Evolutionary conservation across 2,888 invertebrate species (phyloP).

Genomic region (Nomada goodeniana): DNA sequence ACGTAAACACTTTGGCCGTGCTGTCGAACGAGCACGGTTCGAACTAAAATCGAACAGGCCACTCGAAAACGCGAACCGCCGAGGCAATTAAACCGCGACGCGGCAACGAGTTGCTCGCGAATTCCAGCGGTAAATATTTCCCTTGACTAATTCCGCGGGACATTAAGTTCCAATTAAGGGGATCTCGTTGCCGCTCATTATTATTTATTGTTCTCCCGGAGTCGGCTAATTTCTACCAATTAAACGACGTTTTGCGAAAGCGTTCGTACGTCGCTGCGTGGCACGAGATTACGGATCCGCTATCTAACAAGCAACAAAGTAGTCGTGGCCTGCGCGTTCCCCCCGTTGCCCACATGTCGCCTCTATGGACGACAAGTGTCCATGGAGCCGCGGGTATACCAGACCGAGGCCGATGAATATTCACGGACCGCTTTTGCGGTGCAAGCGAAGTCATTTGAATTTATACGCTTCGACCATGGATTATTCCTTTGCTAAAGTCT

Average conservation of each 20-base stretch:
- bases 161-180: slow-evolving; percentile 48
- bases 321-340: not conserved
- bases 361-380: slow-evolving; percentile 62
- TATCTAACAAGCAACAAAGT: slow-evolving; percentile 43
- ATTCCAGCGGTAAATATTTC: slow-evolving; percentile 42
- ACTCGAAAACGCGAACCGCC: slow-evolving; percentile 6
- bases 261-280: slow-evolving; percentile 6
- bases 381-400: slow-evolving; percentile 31
- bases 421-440: slow-evolving; percentile 69
- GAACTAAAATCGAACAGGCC: slow-evolving; percentile 22
- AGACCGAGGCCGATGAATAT: slow-evolving; percentile 72
- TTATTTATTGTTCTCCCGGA: slow-evolving; percentile 36
- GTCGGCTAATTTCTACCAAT: slow-evolving; percentile 43
- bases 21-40: not conserved
- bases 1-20: not conserved
- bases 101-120: not conserved
- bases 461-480: slow-evolving; percentile 64
- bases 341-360: slow-evolving; percentile 31
- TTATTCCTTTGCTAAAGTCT: slow-evolving; percentile 54
- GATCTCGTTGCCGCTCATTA: slow-evolving; percentile 38
- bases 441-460: slow-evolving; percentile 72
- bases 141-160: slow-evolving; percentile 26
- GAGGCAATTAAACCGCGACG: slow-evolving; percentile 30
- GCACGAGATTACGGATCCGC: slow-evolving; percentile 34
- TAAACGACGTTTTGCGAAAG: slow-evolving; percentile 36